Evolutionary conservation across 1,140 invertebrate species (phyloP).

Genomic region (Daktulosphaira vitifoliae): DNA sequence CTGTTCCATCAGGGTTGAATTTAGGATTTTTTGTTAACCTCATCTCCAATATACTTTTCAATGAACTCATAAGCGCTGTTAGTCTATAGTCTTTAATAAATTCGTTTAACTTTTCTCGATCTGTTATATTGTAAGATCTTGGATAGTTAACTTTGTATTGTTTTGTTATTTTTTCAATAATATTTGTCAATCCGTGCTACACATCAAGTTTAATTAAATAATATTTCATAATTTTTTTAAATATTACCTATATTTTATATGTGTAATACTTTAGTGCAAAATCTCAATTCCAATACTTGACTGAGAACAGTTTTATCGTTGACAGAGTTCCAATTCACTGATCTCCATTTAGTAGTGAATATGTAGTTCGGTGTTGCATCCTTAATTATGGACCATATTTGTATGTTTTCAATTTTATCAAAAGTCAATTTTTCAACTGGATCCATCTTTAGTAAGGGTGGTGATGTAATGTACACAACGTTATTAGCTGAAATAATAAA

Average conservation of each 20-base stretch:
- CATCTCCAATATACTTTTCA: not conserved
- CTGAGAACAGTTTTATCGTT: not conserved
- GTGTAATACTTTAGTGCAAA: conserved; percentile 13
- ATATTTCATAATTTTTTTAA: not conserved
- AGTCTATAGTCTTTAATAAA: conserved; percentile 6
- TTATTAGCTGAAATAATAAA: not conserved
- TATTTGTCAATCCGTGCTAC: not conserved
- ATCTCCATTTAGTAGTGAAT: not conserved
- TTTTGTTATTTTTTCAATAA: not conserved
- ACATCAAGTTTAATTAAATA: not conserved
- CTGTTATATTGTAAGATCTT: not conserved
- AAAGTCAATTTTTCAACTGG: not conserved
- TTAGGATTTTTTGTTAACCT: not conserved
- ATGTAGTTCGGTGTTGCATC: not conserved
- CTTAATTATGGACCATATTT: not conserved
- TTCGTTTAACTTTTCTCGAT: not conserved
- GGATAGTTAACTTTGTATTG: not conserved
- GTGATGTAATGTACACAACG: not conserved
- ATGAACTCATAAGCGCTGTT: not conserved
- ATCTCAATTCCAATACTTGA: not conserved
- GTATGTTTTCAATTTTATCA: conserved; percentile 1
- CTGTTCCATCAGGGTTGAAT: not conserved
- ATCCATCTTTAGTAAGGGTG: not conserved
- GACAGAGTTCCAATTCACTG: not conserved
- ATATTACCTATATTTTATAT: no score